Percentiles rank a stretch among this genome's conserved stretches.
phyloP scores from a whole-genome alignment of 2,888 invertebrate species.

The Polietes domitor region DNA sequence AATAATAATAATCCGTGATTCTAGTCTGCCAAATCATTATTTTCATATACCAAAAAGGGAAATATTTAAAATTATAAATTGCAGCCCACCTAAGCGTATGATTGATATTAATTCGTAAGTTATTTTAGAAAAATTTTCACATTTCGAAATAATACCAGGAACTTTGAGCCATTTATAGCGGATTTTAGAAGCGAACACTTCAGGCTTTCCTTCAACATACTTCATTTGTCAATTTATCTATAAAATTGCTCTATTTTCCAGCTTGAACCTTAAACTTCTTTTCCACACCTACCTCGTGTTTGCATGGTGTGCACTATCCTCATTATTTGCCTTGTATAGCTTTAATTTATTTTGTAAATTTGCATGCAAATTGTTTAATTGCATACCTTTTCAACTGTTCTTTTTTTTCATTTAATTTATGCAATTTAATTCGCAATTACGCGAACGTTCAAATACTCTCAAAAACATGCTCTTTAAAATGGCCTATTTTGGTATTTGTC shows the following conservation, averaged over 20 bases:
- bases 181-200: neutral
- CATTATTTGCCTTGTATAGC: neutral
- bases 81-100: no score
- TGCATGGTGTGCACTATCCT: neutral
- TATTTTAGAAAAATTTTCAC: neutral
- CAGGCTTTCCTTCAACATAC: neutral
- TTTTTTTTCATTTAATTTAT: slow-evolving; percentile 3
- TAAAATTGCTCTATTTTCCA: neutral
- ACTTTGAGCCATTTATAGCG: neutral
- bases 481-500: neutral
- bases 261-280: neutral
- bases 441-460: neutral
- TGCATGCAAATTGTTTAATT: slow-evolving; percentile 15
- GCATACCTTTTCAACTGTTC: neutral
- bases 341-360: slow-evolving; percentile 16
- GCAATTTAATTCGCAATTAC: slow-evolving; percentile 19
- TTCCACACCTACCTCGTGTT: neutral
- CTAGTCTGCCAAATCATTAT: no score
- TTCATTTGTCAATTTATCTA: neutral
- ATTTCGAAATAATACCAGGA: neutral
- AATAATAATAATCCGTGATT: no score
- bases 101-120: neutral
- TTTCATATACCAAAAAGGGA: no score
- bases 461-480: neutral
- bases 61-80: no score